A percentile compares a stretch with the other conserved stretches of the same genome.
These are phyloP conservation scores for Creontiades dilutus DNA, from an alignment of 2,888 invertebrate genomes.

Conservation along the genomic window DNA sequence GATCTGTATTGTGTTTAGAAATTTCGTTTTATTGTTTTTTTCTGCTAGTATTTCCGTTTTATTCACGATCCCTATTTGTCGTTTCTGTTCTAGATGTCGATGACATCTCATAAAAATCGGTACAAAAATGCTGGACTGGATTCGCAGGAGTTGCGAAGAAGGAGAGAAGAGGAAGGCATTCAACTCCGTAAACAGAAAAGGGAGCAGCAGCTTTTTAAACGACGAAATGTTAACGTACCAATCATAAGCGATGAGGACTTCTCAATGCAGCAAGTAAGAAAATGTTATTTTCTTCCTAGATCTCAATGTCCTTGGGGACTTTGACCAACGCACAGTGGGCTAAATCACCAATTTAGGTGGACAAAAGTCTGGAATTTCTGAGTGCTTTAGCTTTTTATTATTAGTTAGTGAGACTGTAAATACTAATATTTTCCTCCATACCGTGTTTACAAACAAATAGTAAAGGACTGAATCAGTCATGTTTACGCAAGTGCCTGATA, in stretches of 20 bases:
- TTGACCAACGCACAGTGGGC: too few relatives aligned
- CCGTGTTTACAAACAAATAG: too few relatives aligned
- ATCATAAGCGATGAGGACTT: constrained; percentile 78
- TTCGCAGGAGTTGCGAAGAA: constrained; percentile 92
- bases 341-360: too few relatives aligned
- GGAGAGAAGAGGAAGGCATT: constrained; percentile 97
- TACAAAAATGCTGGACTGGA: constrained; percentile 97
- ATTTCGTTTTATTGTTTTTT: too few relatives aligned
- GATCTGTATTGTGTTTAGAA: neutral
- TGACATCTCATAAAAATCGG: constrained; percentile 90
- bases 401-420: too few relatives aligned
- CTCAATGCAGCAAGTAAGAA: constrained; percentile 78
- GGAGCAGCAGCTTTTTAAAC: constrained; percentile 95
- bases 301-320: too few relatives aligned
- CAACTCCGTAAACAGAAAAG: constrained; percentile 96
- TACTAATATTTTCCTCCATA: too few relatives aligned
- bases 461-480: too few relatives aligned
- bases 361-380: too few relatives aligned
- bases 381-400: too few relatives aligned
- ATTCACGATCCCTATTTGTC: neutral
- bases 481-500: too few relatives aligned
- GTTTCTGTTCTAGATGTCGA: constrained; percentile 85
- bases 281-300: neutral
- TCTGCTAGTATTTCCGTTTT: neutral
- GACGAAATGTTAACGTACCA: constrained; percentile 87